Evolutionary conservation across 2,888 invertebrate species (phyloP).

Genomic region (Phania funesta): DNA sequence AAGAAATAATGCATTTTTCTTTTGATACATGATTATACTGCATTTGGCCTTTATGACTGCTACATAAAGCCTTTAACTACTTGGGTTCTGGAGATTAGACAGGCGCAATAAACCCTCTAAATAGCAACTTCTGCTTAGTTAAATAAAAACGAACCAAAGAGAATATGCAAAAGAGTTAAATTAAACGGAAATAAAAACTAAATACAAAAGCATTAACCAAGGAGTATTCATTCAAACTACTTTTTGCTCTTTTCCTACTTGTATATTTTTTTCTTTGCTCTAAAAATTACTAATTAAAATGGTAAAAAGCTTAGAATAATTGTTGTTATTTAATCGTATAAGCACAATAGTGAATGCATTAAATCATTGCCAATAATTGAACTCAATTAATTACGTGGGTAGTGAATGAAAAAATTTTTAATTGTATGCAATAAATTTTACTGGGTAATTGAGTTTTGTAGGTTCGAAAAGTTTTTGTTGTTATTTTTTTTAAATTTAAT

Average conservation of each 20-base stretch:
- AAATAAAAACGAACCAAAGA: background rate
- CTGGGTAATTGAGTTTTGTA: background rate
- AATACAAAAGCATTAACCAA: slow-evolving; percentile 44
- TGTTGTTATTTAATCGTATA: slow-evolving; percentile 19
- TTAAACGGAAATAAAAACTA: slow-evolving; percentile 34
- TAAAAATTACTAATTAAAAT: slow-evolving; percentile 43
- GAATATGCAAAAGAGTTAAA: slow-evolving; percentile 43
- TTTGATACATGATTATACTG: background rate
- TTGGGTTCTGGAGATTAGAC: background rate
- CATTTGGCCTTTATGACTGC: background rate
- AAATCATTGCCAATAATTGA: slow-evolving; percentile 8
- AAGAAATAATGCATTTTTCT: no score
- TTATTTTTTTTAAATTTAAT: no score
- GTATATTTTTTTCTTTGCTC: background rate
- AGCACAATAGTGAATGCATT: slow-evolving; percentile 7
- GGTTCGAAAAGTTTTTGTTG: no score
- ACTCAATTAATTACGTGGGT: background rate
- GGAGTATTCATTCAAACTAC: slow-evolving; percentile 52
- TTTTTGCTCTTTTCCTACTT: slow-evolving; percentile 9
- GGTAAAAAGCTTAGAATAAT: slow-evolving; percentile 27
- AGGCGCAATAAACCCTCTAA: background rate
- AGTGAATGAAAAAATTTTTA: background rate
- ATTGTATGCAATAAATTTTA: background rate
- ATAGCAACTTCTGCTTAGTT: slow-evolving; percentile 5
- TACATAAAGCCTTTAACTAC: background rate